phyloP scores from a whole-genome alignment of 2,888 invertebrate genomes.

The Muschampia staudingeri region DNA sequence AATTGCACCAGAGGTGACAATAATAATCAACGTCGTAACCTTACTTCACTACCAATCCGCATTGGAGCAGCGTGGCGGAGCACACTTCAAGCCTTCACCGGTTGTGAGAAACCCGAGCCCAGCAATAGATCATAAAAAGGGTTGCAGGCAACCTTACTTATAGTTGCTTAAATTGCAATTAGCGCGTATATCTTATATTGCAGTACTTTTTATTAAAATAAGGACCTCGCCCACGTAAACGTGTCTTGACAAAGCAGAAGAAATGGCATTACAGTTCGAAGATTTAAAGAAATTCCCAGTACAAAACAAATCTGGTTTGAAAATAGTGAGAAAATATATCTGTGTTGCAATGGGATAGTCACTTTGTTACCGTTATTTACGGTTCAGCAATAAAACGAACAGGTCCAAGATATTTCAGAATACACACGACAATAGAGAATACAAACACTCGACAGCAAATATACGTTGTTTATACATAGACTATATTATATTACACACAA shows the following conservation, averaged over 20 bases:
- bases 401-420: conserved; percentile 41
- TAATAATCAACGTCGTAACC: too few species aligned
- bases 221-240: conserved; percentile 9
- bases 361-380: conserved; percentile 47
- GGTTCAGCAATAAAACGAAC: conserved; percentile 41
- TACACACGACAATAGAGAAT: conserved; percentile 40
- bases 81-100: too few species aligned
- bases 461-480: conserved; percentile 19
- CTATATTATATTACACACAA: conserved; percentile 25
- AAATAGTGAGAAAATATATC: conserved; percentile 31
- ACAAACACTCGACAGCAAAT: conserved; percentile 36
- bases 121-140: too few species aligned
- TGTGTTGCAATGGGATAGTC: conserved; percentile 33
- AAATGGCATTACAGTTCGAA: conserved; percentile 11
- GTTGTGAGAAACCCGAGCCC: too few species aligned
- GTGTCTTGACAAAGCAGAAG: conserved; percentile 5
- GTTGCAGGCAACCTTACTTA: too few species aligned
- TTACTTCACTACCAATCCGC: too few species aligned
- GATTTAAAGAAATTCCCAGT: conserved; percentile 21
- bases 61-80: too few species aligned
- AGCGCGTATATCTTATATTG: background rate
- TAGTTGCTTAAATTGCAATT: too few species aligned
- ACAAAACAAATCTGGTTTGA: conserved; percentile 29
- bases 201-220: background rate
- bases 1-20: too few species aligned